Conservation (phyloP, 2,797 vertebrate species). For the Manis pentadactyla region DNA sequence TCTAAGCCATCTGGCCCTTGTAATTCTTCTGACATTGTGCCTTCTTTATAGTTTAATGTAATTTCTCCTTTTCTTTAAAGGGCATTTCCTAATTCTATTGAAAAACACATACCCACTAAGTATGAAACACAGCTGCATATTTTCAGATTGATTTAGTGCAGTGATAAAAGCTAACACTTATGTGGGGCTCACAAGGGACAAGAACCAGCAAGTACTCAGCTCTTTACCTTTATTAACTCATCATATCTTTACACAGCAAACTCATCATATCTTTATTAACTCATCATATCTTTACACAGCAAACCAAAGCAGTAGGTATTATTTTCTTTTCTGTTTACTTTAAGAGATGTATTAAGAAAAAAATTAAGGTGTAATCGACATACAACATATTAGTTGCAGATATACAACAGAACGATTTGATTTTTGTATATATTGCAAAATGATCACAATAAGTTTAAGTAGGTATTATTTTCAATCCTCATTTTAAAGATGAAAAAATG, state of each 20-base stretch:
- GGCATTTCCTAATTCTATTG: not conserved
- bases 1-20: not conserved
- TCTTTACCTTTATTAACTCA: not conserved
- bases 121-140: not conserved
- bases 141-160: not conserved
- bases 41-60: not conserved
- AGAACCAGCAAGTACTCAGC: not conserved
- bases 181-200: not conserved
- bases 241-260: not conserved
- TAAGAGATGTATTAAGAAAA: not conserved
- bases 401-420: not conserved
- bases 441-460: not conserved
- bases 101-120: not conserved
- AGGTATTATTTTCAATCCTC: not conserved
- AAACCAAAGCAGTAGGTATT: not conserved
- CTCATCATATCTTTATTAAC: not conserved
- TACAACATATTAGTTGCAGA: not conserved
- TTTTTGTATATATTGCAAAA: not conserved
- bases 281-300: not conserved
- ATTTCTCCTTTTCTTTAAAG: conserved; percentile 34
- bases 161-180: not conserved
- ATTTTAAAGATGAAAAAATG: conserved; percentile 1
- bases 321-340: not conserved
- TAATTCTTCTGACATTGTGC: not conserved
- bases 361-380: not conserved